phyloP scores from a whole-genome alignment of 1,140 invertebrate species.

The Diorhabda sublineata region DNA sequence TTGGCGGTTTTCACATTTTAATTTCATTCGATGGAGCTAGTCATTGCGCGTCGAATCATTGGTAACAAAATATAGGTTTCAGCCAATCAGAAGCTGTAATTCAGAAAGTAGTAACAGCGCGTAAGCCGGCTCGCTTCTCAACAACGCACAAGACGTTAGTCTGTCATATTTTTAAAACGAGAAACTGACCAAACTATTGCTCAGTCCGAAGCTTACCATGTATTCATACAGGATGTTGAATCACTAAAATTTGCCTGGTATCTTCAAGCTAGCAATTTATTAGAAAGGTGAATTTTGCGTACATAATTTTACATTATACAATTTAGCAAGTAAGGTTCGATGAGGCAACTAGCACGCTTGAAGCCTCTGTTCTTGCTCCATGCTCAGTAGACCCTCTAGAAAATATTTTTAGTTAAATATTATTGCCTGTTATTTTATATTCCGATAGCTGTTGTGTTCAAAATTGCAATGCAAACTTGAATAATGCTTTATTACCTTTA shows the following conservation, averaged over 20 bases:
- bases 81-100: no score
- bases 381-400: neutral
- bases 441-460: conserved; percentile 22
- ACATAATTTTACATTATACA: conserved; percentile 41
- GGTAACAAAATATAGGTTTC: no score
- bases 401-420: neutral
- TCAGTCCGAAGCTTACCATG: conserved; percentile 4
- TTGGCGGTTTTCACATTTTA: no score
- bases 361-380: conserved; percentile 29
- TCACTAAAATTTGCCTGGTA: conserved; percentile 29
- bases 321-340: conserved; percentile 26
- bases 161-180: conserved; percentile 18
- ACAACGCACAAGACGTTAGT: no score
- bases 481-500: conserved; percentile 21
- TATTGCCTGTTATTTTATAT: conserved; percentile 11
- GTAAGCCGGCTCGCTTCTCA: no score
- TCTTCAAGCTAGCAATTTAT: conserved; percentile 33
- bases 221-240: conserved; percentile 26
- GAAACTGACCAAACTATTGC: conserved; percentile 24
- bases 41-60: no score
- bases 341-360: conserved; percentile 31
- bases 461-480: conserved; percentile 24
- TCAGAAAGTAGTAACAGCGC: no score
- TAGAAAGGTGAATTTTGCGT: conserved; percentile 37
- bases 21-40: no score